Conservation (phyloP, 1,140 invertebrate species). For the Oryctes rhinoceros region DNA sequence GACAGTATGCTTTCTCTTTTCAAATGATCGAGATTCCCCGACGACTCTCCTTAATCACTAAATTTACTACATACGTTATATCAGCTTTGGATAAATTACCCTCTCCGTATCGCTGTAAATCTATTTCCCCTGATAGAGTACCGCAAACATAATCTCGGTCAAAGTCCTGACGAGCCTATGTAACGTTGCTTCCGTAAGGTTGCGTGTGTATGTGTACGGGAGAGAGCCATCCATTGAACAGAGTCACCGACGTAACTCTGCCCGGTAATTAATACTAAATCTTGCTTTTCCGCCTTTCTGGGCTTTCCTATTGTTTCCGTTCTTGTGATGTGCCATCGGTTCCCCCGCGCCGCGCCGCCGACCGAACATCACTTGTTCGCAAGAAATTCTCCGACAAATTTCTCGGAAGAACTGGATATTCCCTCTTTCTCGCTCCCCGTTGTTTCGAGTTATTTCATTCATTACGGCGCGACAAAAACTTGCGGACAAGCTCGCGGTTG, state of each 20-base stretch:
- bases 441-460: conserved; percentile 36
- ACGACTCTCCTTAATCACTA: background rate
- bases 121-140: background rate
- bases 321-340: background rate
- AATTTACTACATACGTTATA: background rate
- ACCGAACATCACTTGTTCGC: conserved; percentile 5
- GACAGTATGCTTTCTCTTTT: too few species aligned
- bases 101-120: background rate
- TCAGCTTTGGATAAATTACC: background rate
- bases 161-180: background rate
- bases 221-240: background rate
- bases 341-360: background rate
- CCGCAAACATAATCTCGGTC: conserved; percentile 2
- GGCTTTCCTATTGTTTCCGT: conserved; percentile 28
- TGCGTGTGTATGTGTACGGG: background rate
- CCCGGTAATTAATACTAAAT: conserved; percentile 34
- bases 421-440: background rate
- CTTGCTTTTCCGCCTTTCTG: conserved; percentile 36
- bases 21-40: too few species aligned
- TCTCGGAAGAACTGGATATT: conserved; percentile 37
- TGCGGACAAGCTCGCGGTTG: conserved; percentile 7
- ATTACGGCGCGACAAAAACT: conserved; percentile 23
- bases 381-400: conserved; percentile 34
- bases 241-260: conserved; percentile 4
- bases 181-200: background rate